These are phyloP conservation scores for Syndactyla subalaris DNA, from an alignment of 2,797 vertebrate species.

Conservation along the genomic window DNA sequence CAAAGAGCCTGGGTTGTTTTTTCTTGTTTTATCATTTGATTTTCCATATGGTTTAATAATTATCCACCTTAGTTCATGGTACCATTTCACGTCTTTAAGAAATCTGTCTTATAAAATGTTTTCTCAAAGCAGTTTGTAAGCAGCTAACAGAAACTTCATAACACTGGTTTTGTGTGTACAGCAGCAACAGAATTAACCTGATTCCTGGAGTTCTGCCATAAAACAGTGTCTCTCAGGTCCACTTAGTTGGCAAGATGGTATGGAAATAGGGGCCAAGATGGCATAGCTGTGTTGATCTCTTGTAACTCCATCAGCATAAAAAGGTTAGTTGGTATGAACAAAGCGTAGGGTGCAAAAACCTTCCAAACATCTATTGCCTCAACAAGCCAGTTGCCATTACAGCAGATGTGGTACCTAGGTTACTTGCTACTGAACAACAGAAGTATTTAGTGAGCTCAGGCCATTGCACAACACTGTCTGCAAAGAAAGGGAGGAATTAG, in stretches of 20 bases:
- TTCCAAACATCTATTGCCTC: neutral
- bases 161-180: neutral
- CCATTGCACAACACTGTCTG: conserved; percentile 60
- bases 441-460: conserved; percentile 39
- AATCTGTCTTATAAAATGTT: neutral
- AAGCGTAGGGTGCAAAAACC: neutral
- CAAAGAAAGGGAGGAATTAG: conserved; percentile 27
- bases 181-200: neutral
- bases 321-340: neutral
- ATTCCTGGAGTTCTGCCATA: neutral
- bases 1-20: conserved; percentile 28
- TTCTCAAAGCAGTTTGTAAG: conserved; percentile 2
- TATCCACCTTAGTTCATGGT: neutral
- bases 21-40: conserved; percentile 42
- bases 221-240: neutral
- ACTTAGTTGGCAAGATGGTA: neutral
- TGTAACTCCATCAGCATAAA: neutral
- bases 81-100: neutral
- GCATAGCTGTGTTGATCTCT: neutral
- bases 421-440: conserved; percentile 1
- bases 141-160: neutral
- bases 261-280: neutral
- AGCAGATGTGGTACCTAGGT: neutral
- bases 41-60: conserved; percentile 40
- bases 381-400: neutral